A percentile compares a stretch with the other conserved stretches of the same genome.
These are phyloP conservation scores for Lampris incognitus DNA, from an alignment of 2,113 vertebrate species.

Conservation along the genomic window DNA sequence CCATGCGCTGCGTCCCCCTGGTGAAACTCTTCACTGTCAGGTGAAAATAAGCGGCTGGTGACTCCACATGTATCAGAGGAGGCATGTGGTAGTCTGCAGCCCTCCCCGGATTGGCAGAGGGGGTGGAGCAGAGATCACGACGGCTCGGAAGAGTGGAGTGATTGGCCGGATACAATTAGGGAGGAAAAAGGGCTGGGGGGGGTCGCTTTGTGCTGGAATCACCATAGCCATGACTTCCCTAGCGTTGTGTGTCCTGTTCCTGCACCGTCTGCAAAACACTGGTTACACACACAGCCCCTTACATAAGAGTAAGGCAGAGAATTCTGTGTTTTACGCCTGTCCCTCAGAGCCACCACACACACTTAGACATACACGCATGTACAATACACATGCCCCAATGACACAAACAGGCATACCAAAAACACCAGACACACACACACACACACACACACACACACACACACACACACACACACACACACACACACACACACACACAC, in stretches of 20 bases:
- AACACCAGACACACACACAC: neutral
- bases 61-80: no score
- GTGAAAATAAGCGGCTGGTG: no score
- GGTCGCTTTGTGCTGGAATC: neutral
- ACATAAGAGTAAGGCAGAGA: conserved; percentile 13
- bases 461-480: neutral
- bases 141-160: no score
- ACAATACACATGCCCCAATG: neutral
- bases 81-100: no score
- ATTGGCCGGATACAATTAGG: no score
- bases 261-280: neutral
- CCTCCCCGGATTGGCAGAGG: no score
- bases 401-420: no score
- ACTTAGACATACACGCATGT: neutral
- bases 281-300: neutral
- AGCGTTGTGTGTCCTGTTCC: conserved; percentile 21
- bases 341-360: conserved; percentile 4
- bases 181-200: no score
- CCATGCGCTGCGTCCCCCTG: no score
- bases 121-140: no score
- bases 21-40: no score
- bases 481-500: neutral
- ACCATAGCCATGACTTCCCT: conserved; percentile 19
- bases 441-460: conserved; percentile 7
- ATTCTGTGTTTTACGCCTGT: neutral